Base-by-base conservation (phyloP, 2,797 vertebrate genomes). In the Uromys caudimaculatus region DNA sequence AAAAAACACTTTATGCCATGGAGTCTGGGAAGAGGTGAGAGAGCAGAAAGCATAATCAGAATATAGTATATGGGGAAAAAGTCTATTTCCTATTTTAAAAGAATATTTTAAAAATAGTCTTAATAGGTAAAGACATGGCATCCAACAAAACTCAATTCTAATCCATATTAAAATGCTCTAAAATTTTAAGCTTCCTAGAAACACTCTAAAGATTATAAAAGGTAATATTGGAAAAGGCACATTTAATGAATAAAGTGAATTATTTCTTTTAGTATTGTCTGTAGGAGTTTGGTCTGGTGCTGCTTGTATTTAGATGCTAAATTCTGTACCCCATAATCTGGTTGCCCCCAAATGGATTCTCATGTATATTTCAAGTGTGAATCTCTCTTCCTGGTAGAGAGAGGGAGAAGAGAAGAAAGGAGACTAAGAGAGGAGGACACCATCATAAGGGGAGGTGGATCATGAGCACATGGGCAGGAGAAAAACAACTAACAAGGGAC, bases 71-170 rank as follows among this genome's bases (percentile, higher is more conserved):
- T 32, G 16, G 19, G 38, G 29, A 44, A 82, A 81, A n/a, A 13
- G 3, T 35, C 27, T 47, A 64, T 35, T 84, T 84, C 19, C 41
- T 32, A 44, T 47, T 35, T 62, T 35, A 71, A 78, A 50, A 3
- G 71, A 89, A 7, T 67, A 81, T 12, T 76, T 79, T 64, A 17
- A 75, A 32, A 60, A 62, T 32, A 24, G 32, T 75, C 19, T 94
- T 56, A 79, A 7, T 35, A 71, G 11, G 75, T 52, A 86, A 13
- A 47, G 16, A 79, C n/a, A 16, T 64, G 91, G 17, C 1, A 75
- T 69, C 73, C 89, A 92, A 62, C 3, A n/a, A 91, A 89, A 78
- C 58, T 75, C 44, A 78, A 86, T 17, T 50, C 7, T 91, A 87
- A 67, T 73, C 69, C 4, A 29, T 47, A 32, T 73, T 79, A 79